Percentiles rank a stretch among this genome's conserved stretches.
Evolutionary conservation across 2,888 invertebrate genomes (phyloP).

Genomic region (Crematogaster levior): DNA sequence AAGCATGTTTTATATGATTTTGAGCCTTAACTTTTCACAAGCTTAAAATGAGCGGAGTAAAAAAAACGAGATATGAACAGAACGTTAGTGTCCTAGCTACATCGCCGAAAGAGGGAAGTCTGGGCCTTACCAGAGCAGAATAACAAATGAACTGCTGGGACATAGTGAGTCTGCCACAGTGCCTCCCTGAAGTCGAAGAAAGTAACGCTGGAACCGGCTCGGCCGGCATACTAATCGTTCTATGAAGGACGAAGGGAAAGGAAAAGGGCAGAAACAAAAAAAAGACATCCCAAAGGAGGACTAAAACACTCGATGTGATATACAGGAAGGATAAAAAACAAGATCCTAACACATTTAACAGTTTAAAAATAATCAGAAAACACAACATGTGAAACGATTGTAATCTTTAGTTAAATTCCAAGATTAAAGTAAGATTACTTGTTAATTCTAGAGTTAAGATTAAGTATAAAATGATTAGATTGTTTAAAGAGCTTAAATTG

Average conservation of each 20-base stretch:
- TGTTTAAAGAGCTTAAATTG: neutral
- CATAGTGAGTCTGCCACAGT: constrained; percentile 70
- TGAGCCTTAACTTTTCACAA: constrained; percentile 23
- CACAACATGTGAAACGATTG: neutral
- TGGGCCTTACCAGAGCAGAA: constrained; percentile 71
- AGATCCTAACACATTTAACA: neutral
- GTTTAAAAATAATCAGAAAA: neutral
- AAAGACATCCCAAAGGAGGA: constrained; percentile 6
- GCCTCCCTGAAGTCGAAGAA: constrained; percentile 64
- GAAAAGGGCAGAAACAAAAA: constrained; percentile 27
- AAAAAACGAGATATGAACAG: constrained; percentile 40
- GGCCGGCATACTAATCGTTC: constrained; percentile 75
- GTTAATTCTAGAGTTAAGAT: neutral
- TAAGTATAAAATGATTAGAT: neutral
- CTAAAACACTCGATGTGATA: constrained; percentile 40
- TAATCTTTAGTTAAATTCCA: neutral
- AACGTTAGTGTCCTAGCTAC: constrained; percentile 46
- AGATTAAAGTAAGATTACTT: neutral
- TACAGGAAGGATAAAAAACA: constrained; percentile 27
- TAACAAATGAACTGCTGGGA: constrained; percentile 75
- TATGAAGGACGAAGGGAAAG: constrained; percentile 63
- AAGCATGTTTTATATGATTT: neutral
- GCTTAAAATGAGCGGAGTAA: constrained; percentile 23
- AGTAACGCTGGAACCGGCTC: constrained; percentile 69
- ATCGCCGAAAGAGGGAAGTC: constrained; percentile 67